Conservation (phyloP, 2,113 vertebrate genomes). For the Aegithalos caudatus region DNA sequence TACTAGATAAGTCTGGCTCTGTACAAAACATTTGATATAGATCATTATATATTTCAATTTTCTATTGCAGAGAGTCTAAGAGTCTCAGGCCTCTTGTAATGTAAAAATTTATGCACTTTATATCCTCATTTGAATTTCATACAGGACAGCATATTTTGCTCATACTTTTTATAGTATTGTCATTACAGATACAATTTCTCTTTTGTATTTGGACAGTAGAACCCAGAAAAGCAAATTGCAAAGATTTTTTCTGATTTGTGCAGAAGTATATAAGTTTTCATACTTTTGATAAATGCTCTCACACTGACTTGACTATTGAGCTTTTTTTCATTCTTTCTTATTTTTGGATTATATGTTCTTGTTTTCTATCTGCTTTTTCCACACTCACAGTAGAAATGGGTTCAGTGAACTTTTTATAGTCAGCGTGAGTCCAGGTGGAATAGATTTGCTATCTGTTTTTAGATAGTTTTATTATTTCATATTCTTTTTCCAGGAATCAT, state of each 20-base stretch:
- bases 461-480: neutral
- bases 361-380: neutral
- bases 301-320: neutral
- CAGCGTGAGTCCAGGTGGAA: neutral
- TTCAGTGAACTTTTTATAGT: neutral
- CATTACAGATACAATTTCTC: neutral
- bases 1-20: neutral
- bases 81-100: neutral
- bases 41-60: neutral
- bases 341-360: neutral
- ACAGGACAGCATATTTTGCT: neutral
- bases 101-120: neutral
- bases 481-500: neutral
- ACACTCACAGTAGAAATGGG: neutral
- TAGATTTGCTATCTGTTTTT: neutral
- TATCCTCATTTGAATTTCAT: neutral
- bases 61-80: neutral
- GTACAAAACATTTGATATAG: neutral
- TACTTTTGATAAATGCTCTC: neutral
- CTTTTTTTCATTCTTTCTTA: neutral
- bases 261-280: neutral
- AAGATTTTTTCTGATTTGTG: neutral
- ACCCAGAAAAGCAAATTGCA: neutral
- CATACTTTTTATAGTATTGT: neutral
- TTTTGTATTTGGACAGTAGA: neutral